phyloP scores from a whole-genome alignment of 2,888 invertebrate species.

The Celastrina argiolus region DNA sequence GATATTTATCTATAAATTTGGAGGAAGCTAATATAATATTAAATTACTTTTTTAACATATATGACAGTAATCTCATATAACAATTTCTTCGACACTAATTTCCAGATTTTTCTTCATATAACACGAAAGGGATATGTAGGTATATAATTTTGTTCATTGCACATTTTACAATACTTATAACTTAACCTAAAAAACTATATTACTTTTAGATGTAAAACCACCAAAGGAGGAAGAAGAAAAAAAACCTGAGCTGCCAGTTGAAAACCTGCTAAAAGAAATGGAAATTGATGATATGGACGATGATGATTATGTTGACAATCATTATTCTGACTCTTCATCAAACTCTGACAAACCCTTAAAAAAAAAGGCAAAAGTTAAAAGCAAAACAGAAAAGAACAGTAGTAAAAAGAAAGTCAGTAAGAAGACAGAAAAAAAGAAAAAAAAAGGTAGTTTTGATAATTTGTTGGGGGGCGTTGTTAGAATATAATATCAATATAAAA shows the following conservation, averaged over 20 bases:
- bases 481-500: no score
- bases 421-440: constrained; percentile 36
- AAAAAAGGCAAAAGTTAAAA: constrained; percentile 42
- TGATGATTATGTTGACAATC: constrained; percentile 37
- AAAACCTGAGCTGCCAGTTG: constrained; percentile 29
- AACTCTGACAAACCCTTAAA: constrained; percentile 64
- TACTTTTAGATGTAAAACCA: constrained; percentile 45
- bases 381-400: constrained; percentile 38
- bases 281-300: constrained; percentile 35
- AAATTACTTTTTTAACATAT: no score
- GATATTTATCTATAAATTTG: not conserved
- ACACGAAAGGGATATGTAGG: no score
- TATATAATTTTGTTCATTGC: no score
- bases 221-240: constrained; percentile 43
- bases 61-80: no score
- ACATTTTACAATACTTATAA: no score
- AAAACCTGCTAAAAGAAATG: constrained; percentile 30
- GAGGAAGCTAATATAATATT: no score
- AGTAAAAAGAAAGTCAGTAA: constrained; percentile 43
- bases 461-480: no score
- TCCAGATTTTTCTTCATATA: no score
- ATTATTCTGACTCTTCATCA: constrained; percentile 53
- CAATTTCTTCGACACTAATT: no score
- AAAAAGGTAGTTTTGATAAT: constrained; percentile 36
- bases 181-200: no score